These are phyloP conservation scores for Actinia tenebrosa DNA, from an alignment of 64 coral and sea anemone genomes.

Conservation along the genomic window DNA sequence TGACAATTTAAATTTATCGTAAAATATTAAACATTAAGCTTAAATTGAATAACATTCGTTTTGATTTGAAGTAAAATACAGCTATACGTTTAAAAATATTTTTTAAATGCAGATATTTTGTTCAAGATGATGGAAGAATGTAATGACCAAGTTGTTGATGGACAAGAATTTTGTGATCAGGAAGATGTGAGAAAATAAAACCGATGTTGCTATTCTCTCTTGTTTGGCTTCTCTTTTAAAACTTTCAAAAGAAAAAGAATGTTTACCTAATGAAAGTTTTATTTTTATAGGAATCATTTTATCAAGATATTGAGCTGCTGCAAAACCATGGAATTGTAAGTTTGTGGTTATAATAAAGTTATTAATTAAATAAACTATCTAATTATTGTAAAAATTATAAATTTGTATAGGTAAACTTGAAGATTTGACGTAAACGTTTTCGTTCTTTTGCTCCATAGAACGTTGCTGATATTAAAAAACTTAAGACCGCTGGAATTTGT, in stretches of 20 bases:
- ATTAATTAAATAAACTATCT: neutral
- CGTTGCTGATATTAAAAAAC: constrained; percentile 97
- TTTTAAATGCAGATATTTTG: too few relatives aligned
- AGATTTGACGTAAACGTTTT: neutral
- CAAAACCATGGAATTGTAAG: constrained; percentile 98
- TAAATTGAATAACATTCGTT: too few relatives aligned
- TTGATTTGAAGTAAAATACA: too few relatives aligned
- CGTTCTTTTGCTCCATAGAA: constrained; percentile 39
- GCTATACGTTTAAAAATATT: too few relatives aligned
- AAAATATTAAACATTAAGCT: too few relatives aligned
- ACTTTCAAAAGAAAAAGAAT: neutral
- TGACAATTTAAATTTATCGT: too few relatives aligned
- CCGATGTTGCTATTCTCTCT: neutral
- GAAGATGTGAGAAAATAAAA: constrained; percentile 44
- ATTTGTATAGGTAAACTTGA: neutral
- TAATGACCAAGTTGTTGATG: constrained; percentile 55
- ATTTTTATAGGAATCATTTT: constrained; percentile 83
- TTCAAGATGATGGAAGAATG: neutral
- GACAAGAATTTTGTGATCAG: constrained; percentile 41
- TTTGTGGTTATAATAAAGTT: neutral
- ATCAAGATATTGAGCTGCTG: constrained; percentile 92
- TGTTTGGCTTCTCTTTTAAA: neutral
- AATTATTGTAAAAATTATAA: too few relatives aligned
- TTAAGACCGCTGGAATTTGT: constrained; percentile 86
- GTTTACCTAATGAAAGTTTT: neutral